A percentile compares a stretch with the other conserved stretches of the same genome.
Conservation (phyloP, 1,140 invertebrate species). For the Caenorhabditis briggsae region DNA sequence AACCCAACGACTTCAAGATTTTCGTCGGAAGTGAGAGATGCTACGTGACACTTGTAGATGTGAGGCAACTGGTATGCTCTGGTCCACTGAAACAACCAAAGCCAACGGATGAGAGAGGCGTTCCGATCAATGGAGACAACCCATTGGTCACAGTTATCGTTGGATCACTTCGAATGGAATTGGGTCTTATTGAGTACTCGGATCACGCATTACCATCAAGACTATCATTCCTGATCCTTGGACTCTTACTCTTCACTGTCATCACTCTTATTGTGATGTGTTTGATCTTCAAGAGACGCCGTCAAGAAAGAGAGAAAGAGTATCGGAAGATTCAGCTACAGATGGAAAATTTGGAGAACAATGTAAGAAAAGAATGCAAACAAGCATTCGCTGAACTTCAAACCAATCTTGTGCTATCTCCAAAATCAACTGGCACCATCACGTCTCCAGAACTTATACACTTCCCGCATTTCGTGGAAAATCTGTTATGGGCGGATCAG, state of each 20-base stretch:
- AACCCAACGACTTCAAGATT: slow-evolving; percentile 79
- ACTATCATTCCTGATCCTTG: not conserved
- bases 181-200: slow-evolving; percentile 79
- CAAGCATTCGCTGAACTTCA: slow-evolving; percentile 97
- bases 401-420: slow-evolving; percentile 86
- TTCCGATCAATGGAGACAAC: slow-evolving; percentile 86
- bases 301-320: slow-evolving; percentile 51
- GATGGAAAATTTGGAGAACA: slow-evolving; percentile 98
- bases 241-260: not conserved
- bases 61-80: slow-evolving; percentile 73
- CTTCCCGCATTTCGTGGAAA: slow-evolving; percentile 44
- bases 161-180: slow-evolving; percentile 88
- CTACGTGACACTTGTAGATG: slow-evolving; percentile 89
- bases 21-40: slow-evolving; percentile 93
- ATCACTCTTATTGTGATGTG: slow-evolving; percentile 35
- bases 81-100: slow-evolving; percentile 83
- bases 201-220: not conserved
- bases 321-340: slow-evolving; percentile 83
- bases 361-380: slow-evolving; percentile 96
- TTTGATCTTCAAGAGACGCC: slow-evolving; percentile 43
- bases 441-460: not conserved
- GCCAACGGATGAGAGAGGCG: slow-evolving; percentile 87
- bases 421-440: not conserved
- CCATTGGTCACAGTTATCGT: slow-evolving; percentile 88
- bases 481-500: slow-evolving; percentile 54